These are phyloP conservation scores for Caenorhabditis afra DNA, from an alignment of 2,888 invertebrate species.

Conservation along the genomic window DNA sequence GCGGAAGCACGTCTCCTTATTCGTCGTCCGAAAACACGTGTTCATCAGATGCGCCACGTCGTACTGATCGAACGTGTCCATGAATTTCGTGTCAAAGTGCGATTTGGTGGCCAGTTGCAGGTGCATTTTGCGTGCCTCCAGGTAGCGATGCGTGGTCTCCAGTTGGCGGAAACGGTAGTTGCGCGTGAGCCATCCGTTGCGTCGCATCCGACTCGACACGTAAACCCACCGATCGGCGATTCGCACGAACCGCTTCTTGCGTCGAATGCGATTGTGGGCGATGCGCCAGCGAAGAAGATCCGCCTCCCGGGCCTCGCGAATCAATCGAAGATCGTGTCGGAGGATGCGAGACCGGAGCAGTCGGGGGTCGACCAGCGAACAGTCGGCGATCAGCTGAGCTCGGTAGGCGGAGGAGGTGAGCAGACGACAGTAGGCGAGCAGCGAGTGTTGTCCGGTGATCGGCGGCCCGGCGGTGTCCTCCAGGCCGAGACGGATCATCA, in stretches of 20 bases:
- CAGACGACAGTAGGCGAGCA: slow-evolving; percentile 20
- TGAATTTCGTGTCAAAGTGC: slow-evolving; percentile 8
- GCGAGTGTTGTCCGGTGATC: slow-evolving; percentile 15
- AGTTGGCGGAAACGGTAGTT: background rate
- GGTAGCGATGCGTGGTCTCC: slow-evolving; percentile 7
- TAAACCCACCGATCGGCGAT: slow-evolving; percentile 15
- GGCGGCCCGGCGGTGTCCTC: background rate
- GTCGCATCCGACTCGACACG: slow-evolving; percentile 1
- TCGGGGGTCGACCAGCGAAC: background rate
- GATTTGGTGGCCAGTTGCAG: slow-evolving; percentile 14
- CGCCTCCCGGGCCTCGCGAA: background rate
- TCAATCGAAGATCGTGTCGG: slow-evolving; percentile 9
- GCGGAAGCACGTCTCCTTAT: background rate
- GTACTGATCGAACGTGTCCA: slow-evolving; percentile 12
- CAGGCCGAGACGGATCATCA: slow-evolving; percentile 5
- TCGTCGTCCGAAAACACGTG: background rate
- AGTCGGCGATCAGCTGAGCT: background rate
- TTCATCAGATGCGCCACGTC: slow-evolving; percentile 22
- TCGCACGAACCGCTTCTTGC: slow-evolving; percentile 10
- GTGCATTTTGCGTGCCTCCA: slow-evolving; percentile 13
- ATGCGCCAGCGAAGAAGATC: slow-evolving; percentile 3
- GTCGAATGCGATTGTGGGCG: slow-evolving; percentile 1
- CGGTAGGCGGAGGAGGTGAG: slow-evolving; percentile 7
- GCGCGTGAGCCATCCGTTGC: slow-evolving; percentile 3
- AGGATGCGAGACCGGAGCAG: background rate